A percentile compares a stretch with the other conserved stretches of the same genome.
Conservation (phyloP, 35 echinoderm and acorn worm genomes). For the Anneissia japonica region DNA sequence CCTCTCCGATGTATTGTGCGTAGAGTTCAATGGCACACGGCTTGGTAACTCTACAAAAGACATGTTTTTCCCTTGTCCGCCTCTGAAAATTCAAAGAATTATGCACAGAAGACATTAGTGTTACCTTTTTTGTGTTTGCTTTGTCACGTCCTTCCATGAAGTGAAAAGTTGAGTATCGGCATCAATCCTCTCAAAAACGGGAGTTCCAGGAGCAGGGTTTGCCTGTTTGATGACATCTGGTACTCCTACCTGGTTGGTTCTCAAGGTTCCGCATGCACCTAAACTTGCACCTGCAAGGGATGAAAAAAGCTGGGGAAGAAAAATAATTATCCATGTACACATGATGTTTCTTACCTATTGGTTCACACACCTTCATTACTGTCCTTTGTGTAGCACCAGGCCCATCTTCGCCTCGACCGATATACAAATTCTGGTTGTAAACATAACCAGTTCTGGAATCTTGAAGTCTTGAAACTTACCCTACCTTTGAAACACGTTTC, state of each 20-base stretch:
- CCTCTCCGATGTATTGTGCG: constrained; percentile 62
- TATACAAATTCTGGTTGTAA: constrained; percentile 17
- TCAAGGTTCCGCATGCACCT: constrained; percentile 52
- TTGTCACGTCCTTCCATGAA: constrained; percentile 14
- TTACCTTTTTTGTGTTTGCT: no score
- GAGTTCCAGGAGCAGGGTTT: background rate
- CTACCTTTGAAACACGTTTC: constrained; percentile 21
- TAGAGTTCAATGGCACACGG: constrained; percentile 59
- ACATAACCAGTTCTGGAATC: constrained; percentile 35
- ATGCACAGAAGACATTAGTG: constrained; percentile 28
- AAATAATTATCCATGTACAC: constrained; percentile 38
- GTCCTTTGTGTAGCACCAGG: background rate
- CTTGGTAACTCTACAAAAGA: background rate
- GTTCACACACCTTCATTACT: constrained; percentile 16
- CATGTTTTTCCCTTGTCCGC: background rate
- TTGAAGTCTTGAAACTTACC: constrained; percentile 3
- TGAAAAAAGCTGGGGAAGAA: constrained; percentile 11
- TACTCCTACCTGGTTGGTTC: constrained; percentile 7
- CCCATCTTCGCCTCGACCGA: background rate
- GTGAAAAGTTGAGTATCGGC: background rate
- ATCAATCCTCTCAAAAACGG: background rate
- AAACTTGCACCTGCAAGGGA: background rate
- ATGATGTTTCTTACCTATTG: constrained; percentile 19
- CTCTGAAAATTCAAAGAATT: constrained; percentile 16
- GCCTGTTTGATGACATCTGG: constrained; percentile 20